A percentile compares a stretch with the other conserved stretches of the same genome.
Evolutionary conservation across 2,113 vertebrate genomes (phyloP).

Genomic region (Apus apus): DNA sequence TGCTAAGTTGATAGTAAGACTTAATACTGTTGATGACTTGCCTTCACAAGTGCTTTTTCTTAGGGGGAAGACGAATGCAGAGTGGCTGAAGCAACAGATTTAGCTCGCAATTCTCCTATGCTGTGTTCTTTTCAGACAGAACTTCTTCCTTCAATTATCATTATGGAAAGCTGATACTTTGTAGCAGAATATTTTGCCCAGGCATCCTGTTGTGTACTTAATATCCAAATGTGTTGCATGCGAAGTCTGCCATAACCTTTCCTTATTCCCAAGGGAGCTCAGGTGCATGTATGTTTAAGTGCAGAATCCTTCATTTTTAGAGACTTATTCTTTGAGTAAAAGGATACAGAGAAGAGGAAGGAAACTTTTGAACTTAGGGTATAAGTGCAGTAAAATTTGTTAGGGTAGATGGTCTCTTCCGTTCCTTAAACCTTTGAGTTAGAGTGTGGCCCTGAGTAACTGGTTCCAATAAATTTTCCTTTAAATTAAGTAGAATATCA

Average conservation of each 20-base stretch:
- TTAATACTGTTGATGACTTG: background rate
- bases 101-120: rapidly evolving
- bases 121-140: background rate
- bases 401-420: background rate
- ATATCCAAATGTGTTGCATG: background rate
- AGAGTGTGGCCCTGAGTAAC: background rate
- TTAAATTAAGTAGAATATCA: background rate
- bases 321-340: background rate
- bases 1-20: background rate
- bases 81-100: background rate
- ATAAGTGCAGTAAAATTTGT: background rate
- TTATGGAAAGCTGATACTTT: background rate
- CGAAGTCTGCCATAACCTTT: background rate
- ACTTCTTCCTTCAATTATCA: background rate
- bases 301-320: background rate
- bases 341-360: background rate
- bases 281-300: background rate
- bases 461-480: background rate
- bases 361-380: background rate
- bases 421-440: background rate
- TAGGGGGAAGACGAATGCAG: background rate
- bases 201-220: rapidly evolving
- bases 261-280: background rate
- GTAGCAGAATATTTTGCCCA: background rate
- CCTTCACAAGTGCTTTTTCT: background rate